These are phyloP conservation scores for Diadophis punctatus DNA, from an alignment of 2,113 vertebrate genomes.

Conservation along the genomic window DNA sequence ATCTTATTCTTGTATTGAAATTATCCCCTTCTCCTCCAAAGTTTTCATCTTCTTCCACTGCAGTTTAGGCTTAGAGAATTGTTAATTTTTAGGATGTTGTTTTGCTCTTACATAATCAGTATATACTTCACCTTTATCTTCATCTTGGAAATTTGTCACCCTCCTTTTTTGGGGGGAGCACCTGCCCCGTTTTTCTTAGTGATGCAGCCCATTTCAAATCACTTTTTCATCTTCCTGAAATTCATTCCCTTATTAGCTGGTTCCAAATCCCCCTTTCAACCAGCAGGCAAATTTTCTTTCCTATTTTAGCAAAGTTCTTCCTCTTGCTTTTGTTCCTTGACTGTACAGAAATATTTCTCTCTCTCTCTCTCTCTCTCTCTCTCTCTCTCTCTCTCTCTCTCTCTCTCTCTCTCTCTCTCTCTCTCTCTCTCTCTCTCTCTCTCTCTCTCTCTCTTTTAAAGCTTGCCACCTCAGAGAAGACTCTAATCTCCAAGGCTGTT, in stretches of 20 bases:
- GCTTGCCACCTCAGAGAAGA: not conserved
- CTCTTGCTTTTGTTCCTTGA: fast-evolving
- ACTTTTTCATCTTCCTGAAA: not conserved
- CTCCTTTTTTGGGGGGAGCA: not conserved
- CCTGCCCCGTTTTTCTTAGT: fast-evolving
- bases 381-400: not conserved
- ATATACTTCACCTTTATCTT: slow-evolving; percentile 15
- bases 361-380: not conserved
- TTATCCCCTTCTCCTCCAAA: not conserved
- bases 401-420: not conserved
- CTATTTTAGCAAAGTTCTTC: slow-evolving; percentile 3
- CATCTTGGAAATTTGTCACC: not conserved
- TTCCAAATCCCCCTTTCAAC: fast-evolving
- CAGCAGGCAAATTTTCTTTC: not conserved
- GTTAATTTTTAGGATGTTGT: slow-evolving; percentile 11
- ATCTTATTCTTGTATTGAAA: not conserved
- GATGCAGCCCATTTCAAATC: not conserved
- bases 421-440: too few species aligned
- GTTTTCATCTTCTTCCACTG: not conserved
- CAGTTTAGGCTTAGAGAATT: slow-evolving; percentile 14
- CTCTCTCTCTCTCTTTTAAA: not conserved
- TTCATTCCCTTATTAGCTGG: not conserved
- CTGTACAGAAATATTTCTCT: not conserved
- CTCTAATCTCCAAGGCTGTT: not conserved
- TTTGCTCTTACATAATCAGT: slow-evolving; percentile 30